These are phyloP conservation scores for Chrysina gloriosa DNA, from an alignment of 2,888 invertebrate species.

Conservation along the genomic window DNA sequence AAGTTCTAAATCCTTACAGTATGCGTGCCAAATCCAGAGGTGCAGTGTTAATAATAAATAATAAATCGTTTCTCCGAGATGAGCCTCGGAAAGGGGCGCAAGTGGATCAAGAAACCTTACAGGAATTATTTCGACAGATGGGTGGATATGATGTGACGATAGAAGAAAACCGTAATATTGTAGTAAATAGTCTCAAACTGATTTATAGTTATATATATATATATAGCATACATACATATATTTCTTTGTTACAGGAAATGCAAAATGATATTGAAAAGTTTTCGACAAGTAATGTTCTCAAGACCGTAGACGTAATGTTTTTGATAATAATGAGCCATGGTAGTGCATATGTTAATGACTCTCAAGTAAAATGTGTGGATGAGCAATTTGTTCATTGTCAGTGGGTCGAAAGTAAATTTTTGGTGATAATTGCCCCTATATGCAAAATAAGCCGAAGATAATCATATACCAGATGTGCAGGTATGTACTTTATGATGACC, in stretches of 20 bases:
- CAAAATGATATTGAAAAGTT: constrained; percentile 64
- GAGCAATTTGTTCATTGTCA: constrained; percentile 66
- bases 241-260: constrained; percentile 60
- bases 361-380: constrained; percentile 71
- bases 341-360: constrained; percentile 62
- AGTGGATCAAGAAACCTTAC: constrained; percentile 70
- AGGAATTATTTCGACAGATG: constrained; percentile 70
- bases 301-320: constrained; percentile 71
- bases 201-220: too few relatives aligned
- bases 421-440: constrained; percentile 68
- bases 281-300: constrained; percentile 61
- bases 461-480: constrained; percentile 79
- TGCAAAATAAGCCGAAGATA: constrained; percentile 75
- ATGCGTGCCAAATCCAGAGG: constrained; percentile 56
- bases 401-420: constrained; percentile 71
- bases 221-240: neutral
- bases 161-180: constrained; percentile 62
- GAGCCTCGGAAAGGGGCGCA: constrained; percentile 68
- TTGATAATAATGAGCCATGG: constrained; percentile 78
- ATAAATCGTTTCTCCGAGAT: constrained; percentile 56
- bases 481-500: too few relatives aligned
- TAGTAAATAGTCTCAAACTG: constrained; percentile 55
- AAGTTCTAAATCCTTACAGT: constrained; percentile 49
- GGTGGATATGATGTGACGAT: constrained; percentile 66
- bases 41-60: constrained; percentile 61